These are phyloP conservation scores for Spodoptera picta DNA, from an alignment of 2,888 invertebrate species.

Conservation along the genomic window DNA sequence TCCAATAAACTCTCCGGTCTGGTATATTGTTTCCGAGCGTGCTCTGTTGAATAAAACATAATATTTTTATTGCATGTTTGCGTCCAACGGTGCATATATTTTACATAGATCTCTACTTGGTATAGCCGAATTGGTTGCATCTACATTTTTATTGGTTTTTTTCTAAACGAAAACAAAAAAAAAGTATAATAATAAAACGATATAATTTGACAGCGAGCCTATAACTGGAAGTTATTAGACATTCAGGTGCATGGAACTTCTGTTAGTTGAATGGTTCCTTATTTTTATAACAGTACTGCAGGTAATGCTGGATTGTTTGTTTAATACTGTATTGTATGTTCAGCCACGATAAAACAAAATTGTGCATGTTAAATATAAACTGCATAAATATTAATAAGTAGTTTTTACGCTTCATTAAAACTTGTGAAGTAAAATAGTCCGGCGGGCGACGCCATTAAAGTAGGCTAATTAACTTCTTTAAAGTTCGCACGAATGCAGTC, in stretches of 20 bases:
- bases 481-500: conserved; percentile 53
- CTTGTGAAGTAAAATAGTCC: conserved; percentile 40
- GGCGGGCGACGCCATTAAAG: conserved; percentile 23
- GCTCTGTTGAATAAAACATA: conserved; percentile 83
- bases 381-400: conserved; percentile 33
- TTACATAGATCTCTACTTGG: conserved; percentile 73
- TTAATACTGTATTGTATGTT: background rate
- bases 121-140: conserved; percentile 69
- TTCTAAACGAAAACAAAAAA: conserved; percentile 37
- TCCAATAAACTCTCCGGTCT: conserved; percentile 71
- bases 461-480: conserved; percentile 53
- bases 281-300: conserved; percentile 8
- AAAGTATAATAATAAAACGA: conserved; percentile 29
- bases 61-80: conserved; percentile 80
- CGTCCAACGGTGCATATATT: conserved; percentile 81
- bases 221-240: conserved; percentile 35
- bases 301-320: background rate
- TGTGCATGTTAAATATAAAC: conserved; percentile 27
- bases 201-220: conserved; percentile 36
- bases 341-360: conserved; percentile 1
- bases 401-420: conserved; percentile 48
- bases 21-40: conserved; percentile 79
- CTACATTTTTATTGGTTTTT: conserved; percentile 77
- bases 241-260: conserved; percentile 11
- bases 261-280: conserved; percentile 18